phyloP scores from a whole-genome alignment of 2,797 vertebrate species.

The Mus spretus region DNA sequence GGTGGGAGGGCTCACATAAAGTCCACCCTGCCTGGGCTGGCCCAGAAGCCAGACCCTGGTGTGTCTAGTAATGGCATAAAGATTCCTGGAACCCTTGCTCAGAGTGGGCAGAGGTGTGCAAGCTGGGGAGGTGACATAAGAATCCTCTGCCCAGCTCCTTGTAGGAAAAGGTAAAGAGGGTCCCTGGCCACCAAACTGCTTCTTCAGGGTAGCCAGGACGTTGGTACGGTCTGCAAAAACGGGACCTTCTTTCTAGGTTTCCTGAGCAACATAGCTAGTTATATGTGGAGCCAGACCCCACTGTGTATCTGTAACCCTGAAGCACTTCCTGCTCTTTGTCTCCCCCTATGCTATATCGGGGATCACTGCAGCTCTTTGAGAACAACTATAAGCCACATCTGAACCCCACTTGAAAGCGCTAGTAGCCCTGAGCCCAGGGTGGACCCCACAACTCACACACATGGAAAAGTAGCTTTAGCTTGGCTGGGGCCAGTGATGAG shows the following conservation, averaged over 20 bases:
- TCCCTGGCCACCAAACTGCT: neutral
- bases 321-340: neutral
- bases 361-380: neutral
- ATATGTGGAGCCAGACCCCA: no score
- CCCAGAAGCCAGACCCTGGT: neutral
- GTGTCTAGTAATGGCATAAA: no score
- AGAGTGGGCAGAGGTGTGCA: neutral
- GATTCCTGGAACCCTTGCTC: neutral
- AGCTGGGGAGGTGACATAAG: fast-evolving
- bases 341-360: neutral
- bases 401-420: neutral
- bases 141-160: no score
- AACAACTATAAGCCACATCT: neutral
- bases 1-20: fast-evolving
- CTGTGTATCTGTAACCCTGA: neutral
- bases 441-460: neutral
- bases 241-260: no score
- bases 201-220: neutral
- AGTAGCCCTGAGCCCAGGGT: neutral
- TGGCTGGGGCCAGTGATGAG: no score
- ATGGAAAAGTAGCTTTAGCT: no score
- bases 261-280: no score
- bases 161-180: fast-evolving
- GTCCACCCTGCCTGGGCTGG: no score
- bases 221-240: neutral